phyloP scores from a whole-genome alignment of 2,797 vertebrate species.

The Pyrocephalus nanus region DNA sequence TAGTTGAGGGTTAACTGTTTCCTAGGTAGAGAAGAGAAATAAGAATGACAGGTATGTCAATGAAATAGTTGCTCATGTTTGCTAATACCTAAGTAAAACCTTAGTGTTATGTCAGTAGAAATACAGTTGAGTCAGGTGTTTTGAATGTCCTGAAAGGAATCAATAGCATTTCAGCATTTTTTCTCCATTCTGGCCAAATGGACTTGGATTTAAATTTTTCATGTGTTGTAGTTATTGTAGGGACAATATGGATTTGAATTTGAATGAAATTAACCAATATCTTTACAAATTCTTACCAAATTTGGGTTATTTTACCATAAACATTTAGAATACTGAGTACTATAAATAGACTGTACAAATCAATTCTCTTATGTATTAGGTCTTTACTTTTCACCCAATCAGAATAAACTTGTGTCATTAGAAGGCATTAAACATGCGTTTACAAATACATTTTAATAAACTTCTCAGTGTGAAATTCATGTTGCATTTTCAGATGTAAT shows the following conservation, averaged over 20 bases:
- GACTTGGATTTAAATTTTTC: slow-evolving; percentile 68
- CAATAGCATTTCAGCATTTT: slow-evolving; percentile 75
- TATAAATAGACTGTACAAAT: neutral
- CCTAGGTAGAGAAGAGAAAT: neutral
- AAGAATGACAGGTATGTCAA: neutral
- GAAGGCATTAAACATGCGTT: neutral
- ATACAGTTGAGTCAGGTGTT: slow-evolving; percentile 76
- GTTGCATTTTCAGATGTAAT: neutral
- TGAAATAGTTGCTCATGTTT: slow-evolving; percentile 36
- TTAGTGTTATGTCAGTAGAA: slow-evolving; percentile 72
- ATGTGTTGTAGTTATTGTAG: slow-evolving; percentile 34
- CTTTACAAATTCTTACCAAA: neutral
- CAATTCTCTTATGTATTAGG: neutral
- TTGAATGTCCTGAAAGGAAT: slow-evolving; percentile 69
- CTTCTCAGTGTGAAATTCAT: neutral
- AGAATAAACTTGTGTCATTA: neutral
- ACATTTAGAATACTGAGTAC: neutral
- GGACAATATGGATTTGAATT: slow-evolving; percentile 5
- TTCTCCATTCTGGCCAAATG: slow-evolving; percentile 68
- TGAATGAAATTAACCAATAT: neutral
- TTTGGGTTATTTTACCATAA: neutral
- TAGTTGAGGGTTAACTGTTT: slow-evolving; percentile 45
- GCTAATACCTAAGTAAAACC: slow-evolving; percentile 70
- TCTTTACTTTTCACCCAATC: slow-evolving; percentile 12
- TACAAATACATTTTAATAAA: neutral